Evolutionary conservation across 2,113 vertebrate genomes (phyloP).

Genomic region (Oreocharis arfaki): DNA sequence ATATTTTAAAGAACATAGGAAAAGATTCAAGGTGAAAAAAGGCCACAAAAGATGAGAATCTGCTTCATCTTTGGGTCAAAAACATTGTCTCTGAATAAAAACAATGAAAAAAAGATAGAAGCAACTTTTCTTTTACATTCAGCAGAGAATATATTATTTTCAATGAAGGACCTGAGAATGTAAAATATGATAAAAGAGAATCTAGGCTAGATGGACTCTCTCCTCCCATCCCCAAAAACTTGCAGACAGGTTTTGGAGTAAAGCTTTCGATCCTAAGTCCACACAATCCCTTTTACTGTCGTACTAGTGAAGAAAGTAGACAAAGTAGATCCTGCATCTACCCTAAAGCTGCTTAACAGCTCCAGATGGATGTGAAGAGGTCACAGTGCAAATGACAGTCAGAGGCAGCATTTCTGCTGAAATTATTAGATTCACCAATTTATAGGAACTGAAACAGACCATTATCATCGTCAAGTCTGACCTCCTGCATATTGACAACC

Average conservation of each 20-base stretch:
- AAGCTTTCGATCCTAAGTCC: not conserved
- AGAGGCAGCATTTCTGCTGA: not conserved
- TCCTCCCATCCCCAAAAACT: not conserved
- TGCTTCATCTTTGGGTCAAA: conserved; percentile 28
- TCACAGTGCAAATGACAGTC: not conserved
- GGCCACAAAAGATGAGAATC: conserved; percentile 13
- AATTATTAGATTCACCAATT: not conserved
- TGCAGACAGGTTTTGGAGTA: not conserved
- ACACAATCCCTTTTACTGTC: not conserved
- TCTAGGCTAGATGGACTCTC: not conserved
- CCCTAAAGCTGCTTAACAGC: not conserved
- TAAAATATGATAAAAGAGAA: not conserved
- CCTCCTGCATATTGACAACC: not conserved
- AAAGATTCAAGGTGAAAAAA: conserved; percentile 22
- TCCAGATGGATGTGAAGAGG: not conserved
- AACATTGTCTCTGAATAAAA: conserved; percentile 28
- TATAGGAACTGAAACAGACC: not conserved
- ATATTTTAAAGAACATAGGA: conserved; percentile 33
- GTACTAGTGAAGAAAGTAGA: not conserved
- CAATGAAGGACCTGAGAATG: not conserved
- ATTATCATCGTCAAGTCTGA: not conserved
- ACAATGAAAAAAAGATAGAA: not conserved
- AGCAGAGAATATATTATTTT: not conserved
- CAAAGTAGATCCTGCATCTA: not conserved
- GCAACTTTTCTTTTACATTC: not conserved